These are phyloP conservation scores for Drosophila mimica DNA, from an alignment of 2,888 invertebrate species.

Conservation along the genomic window DNA sequence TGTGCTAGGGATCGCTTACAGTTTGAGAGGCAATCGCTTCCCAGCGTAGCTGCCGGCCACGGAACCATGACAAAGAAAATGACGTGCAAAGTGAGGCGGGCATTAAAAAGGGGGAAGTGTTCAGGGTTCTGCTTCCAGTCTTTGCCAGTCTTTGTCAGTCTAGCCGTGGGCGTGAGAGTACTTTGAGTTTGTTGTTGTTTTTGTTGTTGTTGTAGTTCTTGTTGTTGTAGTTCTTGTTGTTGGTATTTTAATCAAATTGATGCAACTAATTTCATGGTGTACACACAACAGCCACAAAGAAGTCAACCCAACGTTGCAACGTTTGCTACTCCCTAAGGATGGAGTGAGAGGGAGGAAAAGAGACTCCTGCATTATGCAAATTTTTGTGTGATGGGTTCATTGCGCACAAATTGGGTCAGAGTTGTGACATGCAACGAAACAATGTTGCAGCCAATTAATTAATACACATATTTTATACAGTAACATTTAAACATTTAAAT, in stretches of 20 bases:
- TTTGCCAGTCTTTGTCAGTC: slow-evolving; percentile 12
- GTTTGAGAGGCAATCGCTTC: slow-evolving; percentile 45
- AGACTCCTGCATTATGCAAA: slow-evolving; percentile 59
- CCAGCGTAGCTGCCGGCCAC: slow-evolving; percentile 17
- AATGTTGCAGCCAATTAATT: slow-evolving; percentile 42
- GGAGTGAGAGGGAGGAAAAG: neutral
- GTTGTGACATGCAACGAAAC: slow-evolving; percentile 49
- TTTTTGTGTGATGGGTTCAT: slow-evolving; percentile 59
- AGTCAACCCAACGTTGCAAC: slow-evolving; percentile 1
- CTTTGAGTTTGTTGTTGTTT: slow-evolving; percentile 9
- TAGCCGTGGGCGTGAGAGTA: slow-evolving; percentile 70
- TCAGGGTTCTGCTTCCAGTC: slow-evolving; percentile 29
- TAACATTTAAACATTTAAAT: neutral
- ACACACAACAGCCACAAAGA: slow-evolving; percentile 23
- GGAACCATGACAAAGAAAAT: slow-evolving; percentile 55
- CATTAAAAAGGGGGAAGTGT: slow-evolving; percentile 1
- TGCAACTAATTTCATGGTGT: slow-evolving; percentile 70
- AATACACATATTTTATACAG: neutral
- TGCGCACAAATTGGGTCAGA: slow-evolving; percentile 73
- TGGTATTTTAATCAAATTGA: slow-evolving; percentile 55
- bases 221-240: slow-evolving; percentile 3
- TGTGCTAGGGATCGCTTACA: slow-evolving; percentile 32
- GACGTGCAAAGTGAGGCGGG: slow-evolving; percentile 42
- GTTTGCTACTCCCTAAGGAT: neutral
- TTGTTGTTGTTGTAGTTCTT: slow-evolving; percentile 1